phyloP scores from a whole-genome alignment of 2,888 invertebrate genomes.

The Lithodes maja region DNA sequence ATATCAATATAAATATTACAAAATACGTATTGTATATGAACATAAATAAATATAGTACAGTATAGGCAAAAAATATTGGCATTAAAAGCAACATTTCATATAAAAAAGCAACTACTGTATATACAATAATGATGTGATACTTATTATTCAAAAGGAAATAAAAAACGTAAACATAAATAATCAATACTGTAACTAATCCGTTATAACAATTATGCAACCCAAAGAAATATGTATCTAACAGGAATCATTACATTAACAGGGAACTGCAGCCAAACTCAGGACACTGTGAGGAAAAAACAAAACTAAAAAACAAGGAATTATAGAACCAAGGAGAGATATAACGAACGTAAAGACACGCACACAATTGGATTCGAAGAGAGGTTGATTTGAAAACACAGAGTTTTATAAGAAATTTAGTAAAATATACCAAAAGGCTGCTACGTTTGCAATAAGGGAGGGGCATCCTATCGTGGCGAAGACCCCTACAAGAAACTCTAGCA shows the following conservation, averaged over 20 bases:
- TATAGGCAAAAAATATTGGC: too few relatives aligned
- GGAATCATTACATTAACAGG: neutral
- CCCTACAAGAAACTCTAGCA: slow-evolving; percentile 70
- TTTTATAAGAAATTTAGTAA: slow-evolving; percentile 44
- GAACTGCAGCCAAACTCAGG: neutral
- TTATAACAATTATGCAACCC: neutral
- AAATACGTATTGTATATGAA: too few relatives aligned
- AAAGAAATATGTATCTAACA: neutral
- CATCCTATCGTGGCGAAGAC: slow-evolving; percentile 70
- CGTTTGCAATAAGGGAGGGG: slow-evolving; percentile 67
- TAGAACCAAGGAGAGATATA: neutral
- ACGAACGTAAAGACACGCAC: slow-evolving; percentile 3
- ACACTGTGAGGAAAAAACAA: neutral
- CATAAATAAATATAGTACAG: too few relatives aligned
- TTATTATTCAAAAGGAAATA: too few relatives aligned
- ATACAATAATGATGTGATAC: too few relatives aligned
- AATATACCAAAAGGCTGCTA: slow-evolving; percentile 70
- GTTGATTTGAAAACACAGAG: slow-evolving; percentile 59
- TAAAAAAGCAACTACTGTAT: too few relatives aligned
- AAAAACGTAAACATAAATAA: too few relatives aligned
- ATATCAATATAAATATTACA: too few relatives aligned
- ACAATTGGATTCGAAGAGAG: slow-evolving; percentile 54
- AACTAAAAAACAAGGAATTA: slow-evolving; percentile 2
- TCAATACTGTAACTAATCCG: neutral
- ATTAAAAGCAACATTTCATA: too few relatives aligned